Conservation (phyloP, 2,888 invertebrate species). For the Coremacera marginata region DNA sequence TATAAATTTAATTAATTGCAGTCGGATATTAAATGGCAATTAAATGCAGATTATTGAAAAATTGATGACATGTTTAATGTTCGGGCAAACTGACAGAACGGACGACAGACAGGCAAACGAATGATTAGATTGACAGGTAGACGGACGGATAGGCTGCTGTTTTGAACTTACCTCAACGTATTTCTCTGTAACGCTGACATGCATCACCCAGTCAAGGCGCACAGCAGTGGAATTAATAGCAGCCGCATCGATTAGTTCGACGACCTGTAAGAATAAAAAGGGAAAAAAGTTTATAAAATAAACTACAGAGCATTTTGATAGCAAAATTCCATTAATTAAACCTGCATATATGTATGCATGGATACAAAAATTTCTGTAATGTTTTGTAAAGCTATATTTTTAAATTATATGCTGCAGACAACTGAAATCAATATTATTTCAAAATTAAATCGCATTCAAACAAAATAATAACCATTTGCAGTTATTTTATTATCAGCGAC, state of each 20-base stretch:
- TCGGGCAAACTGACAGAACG: background rate
- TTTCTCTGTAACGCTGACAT: slow-evolving; percentile 67
- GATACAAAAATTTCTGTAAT: no score
- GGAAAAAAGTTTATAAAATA: slow-evolving; percentile 18
- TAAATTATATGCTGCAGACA: no score
- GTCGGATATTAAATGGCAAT: slow-evolving; percentile 7
- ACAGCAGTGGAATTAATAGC: slow-evolving; percentile 73
- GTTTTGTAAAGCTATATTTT: no score
- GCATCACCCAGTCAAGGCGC: slow-evolving; percentile 71
- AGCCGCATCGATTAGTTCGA: slow-evolving; percentile 76
- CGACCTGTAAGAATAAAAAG: slow-evolving; percentile 71
- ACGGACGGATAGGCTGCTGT: background rate
- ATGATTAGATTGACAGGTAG: no score
- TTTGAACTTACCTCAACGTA: slow-evolving; percentile 66
- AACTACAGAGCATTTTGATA: background rate
- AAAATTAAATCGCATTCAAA: no score
- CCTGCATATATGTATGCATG: no score
- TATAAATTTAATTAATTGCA: slow-evolving; percentile 23
- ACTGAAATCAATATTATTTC: no score
- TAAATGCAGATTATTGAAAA: slow-evolving; percentile 14
- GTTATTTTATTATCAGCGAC: no score
- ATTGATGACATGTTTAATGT: background rate
- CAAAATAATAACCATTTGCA: no score
- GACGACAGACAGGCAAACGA: background rate
- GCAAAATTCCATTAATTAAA: background rate